Conservation (phyloP, 1,140 invertebrate genomes). For the Apis dorsata region DNA sequence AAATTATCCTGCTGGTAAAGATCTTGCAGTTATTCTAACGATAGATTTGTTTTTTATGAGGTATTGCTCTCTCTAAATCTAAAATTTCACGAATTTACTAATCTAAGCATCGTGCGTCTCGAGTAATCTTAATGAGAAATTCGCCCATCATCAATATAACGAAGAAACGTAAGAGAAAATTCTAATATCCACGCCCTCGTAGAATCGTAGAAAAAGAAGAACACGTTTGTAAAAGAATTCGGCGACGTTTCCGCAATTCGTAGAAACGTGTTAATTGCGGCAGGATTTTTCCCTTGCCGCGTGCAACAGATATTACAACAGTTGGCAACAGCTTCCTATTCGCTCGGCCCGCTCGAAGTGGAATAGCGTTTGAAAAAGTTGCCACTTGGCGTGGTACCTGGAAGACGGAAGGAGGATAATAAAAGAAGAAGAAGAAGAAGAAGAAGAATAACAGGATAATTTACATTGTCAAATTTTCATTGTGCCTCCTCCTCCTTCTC, state of each 20-base stretch:
- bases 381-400: constrained; percentile 19
- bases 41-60: too few relatives aligned
- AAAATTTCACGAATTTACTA: too few relatives aligned
- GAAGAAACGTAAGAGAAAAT: too few relatives aligned
- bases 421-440: constrained; percentile 19
- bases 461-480: constrained; percentile 69
- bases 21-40: too few relatives aligned
- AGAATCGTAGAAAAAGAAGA: too few relatives aligned
- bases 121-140: too few relatives aligned
- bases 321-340: constrained; percentile 33
- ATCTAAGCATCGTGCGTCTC: too few relatives aligned
- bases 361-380: constrained; percentile 6
- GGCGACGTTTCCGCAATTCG: background rate
- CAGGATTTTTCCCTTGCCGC: background rate
- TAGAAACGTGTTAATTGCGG: constrained; percentile 14
- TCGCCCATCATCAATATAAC: too few relatives aligned
- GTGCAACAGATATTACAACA: constrained; percentile 21
- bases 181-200: too few relatives aligned
- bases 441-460: constrained; percentile 68
- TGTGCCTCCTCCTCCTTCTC: constrained; percentile 17
- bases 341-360: background rate
- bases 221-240: background rate
- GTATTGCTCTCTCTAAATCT: too few relatives aligned
- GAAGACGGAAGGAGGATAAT: constrained; percentile 51
- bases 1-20: too few relatives aligned